Base-by-base conservation (phyloP, 2,888 invertebrate species). In the Yponomeuta sedellus region DNA sequence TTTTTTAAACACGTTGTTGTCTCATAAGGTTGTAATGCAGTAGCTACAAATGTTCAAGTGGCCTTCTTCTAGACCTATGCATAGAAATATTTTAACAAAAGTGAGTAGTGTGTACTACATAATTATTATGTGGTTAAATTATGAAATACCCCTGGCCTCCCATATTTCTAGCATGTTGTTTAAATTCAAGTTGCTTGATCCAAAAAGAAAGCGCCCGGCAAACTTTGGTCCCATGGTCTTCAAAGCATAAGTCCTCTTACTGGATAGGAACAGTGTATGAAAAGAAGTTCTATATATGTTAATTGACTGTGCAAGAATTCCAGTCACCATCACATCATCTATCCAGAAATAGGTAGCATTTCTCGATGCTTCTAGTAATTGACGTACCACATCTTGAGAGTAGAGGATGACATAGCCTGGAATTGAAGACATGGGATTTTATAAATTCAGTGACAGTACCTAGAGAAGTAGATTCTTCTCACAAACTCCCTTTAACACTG, bases 301-400 rank as follows among this genome's bases (percentile, higher is more conserved):
- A 10, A 92, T 83, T 74, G 91, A 90, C 70, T 91, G 82, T 0
- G 93, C 93, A 66, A 94, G 77, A 0, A 93, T 87, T 28, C 96
- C 96, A 0, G 96, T 96, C 56, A 96, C 91, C 74, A 95, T 95
- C 52, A 95, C 95, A 80, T 96, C 96, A 77, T 97, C 96, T 64
- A 96, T 95, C 96, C 96, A 96, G 85, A 96, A 96, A 77, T 95
- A 96, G 1, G 92, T 93, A 3, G 91, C 83, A 10, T 81, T 84
- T 73, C 94, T 93, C 1, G 94, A 94, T 63, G 92, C 92, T 66
- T 85, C 85, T 64, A 94, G 93, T 16, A 94, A 81, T 39, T 88
- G 83, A 67, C 87, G 88, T 19, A 92, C 92, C 57, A 93, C 92
- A 76, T 95, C 94, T 59, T 92, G 88, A 0, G 94, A 94, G 75